phyloP scores from a whole-genome alignment of 2,797 vertebrate species.

The Squalus acanthias region DNA sequence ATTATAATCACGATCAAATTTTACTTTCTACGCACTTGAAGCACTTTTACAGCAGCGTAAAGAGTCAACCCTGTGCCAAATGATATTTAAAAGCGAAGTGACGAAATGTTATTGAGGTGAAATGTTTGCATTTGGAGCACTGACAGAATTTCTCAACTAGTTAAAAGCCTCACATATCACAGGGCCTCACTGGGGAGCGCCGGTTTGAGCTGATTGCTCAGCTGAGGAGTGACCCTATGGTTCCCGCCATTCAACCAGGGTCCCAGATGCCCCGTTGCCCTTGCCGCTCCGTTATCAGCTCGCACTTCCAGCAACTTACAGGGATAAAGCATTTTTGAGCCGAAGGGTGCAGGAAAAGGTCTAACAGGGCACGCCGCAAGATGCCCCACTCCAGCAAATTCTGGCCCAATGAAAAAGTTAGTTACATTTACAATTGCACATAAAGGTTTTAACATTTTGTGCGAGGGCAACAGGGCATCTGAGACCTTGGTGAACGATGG shows the following conservation, averaged over 20 bases:
- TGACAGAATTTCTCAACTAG: background rate
- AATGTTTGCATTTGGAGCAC: background rate
- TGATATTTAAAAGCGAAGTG: background rate
- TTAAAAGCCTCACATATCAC: background rate
- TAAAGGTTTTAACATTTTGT: background rate
- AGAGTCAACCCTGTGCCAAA: background rate
- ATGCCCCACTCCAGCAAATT: background rate
- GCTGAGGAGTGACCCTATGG: background rate
- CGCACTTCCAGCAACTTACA: too few relatives aligned
- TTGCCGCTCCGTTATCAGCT: background rate
- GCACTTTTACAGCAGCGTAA: background rate
- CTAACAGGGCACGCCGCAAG: too few relatives aligned
- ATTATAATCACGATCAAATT: conserved; percentile 13
- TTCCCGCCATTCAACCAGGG: too few relatives aligned
- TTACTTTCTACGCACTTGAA: background rate
- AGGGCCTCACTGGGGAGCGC: background rate
- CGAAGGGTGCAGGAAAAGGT: background rate
- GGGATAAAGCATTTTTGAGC: background rate
- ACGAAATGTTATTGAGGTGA: background rate
- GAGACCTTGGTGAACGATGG: background rate
- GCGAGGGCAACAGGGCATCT: background rate
- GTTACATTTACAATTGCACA: background rate
- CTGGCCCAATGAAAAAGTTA: background rate
- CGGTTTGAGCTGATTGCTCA: too few relatives aligned
- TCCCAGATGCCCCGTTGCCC: background rate